A percentile compares a stretch with the other conserved stretches of the same genome.
Evolutionary conservation across 2,888 invertebrate genomes (phyloP).

Genomic region (Heliothis peltigera): DNA sequence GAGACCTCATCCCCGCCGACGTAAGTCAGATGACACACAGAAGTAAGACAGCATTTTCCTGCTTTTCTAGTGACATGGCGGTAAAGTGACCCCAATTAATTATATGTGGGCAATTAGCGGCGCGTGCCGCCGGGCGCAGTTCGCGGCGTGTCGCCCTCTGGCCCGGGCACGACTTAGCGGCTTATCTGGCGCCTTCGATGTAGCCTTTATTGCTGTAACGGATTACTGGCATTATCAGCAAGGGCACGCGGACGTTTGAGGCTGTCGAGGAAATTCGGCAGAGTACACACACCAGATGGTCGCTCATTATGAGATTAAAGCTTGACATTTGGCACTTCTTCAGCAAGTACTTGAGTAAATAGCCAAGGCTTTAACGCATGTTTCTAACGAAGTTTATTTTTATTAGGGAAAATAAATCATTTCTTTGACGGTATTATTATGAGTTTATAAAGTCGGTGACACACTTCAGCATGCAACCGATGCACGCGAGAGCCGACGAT

Average conservation of each 20-base stretch:
- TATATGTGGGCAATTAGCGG: conserved; percentile 36
- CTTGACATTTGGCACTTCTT: background rate
- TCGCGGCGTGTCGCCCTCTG: conserved; percentile 9
- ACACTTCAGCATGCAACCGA: conserved; percentile 1
- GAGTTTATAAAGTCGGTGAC: background rate
- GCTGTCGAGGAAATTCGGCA: background rate
- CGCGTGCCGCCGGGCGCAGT: conserved; percentile 4
- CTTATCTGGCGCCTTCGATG: conserved; percentile 46
- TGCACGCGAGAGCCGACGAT: conserved; percentile 47
- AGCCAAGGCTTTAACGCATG: background rate
- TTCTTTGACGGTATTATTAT: background rate
- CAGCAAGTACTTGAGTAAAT: background rate
- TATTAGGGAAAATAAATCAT: background rate
- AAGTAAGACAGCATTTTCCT: background rate
- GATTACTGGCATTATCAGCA: conserved; percentile 34
- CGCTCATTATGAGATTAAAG: background rate
- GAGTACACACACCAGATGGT: background rate
- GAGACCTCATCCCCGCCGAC: background rate
- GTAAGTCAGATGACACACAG: background rate
- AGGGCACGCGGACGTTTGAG: conserved; percentile 4
- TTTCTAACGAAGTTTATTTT: background rate
- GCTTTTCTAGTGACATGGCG: background rate
- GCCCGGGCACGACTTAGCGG: conserved; percentile 34
- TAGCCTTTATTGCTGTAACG: conserved; percentile 38
- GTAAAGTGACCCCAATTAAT: conserved; percentile 41